Evolutionary conservation across 2,888 invertebrate genomes (phyloP).

Genomic region (Pristionchus mayeri): DNA sequence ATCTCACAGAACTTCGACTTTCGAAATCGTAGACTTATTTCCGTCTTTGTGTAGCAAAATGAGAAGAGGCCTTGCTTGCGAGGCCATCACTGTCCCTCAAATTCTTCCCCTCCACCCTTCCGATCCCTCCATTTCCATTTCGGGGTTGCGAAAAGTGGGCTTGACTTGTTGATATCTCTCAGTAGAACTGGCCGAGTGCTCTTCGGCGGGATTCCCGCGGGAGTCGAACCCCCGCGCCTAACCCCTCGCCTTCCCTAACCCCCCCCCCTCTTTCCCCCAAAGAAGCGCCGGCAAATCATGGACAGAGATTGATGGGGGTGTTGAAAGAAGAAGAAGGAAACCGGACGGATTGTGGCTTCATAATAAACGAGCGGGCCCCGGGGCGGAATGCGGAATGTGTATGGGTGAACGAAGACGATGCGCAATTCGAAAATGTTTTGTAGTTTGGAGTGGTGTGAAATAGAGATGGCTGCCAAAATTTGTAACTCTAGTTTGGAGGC

Average conservation of each 20-base stretch:
- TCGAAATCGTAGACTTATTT: too few relatives aligned
- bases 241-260: neutral
- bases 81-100: neutral
- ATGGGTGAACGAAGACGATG: too few relatives aligned
- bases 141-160: neutral
- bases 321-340: neutral
- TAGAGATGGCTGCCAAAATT: too few relatives aligned
- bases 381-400: too few relatives aligned
- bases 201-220: neutral
- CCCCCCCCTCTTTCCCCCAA: slow-evolving; percentile 3
- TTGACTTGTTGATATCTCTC: slow-evolving; percentile 41
- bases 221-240: neutral
- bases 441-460: too few relatives aligned
- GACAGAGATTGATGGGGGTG: slow-evolving; percentile 30
- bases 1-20: neutral
- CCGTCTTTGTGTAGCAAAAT: neutral
- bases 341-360: neutral
- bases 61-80: neutral
- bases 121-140: neutral
- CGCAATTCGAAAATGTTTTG: too few relatives aligned
- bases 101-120: neutral
- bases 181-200: neutral
- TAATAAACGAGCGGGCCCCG: slow-evolving; percentile 7
- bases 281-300: neutral
- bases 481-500: too few relatives aligned